Evolutionary conservation across 2,797 vertebrate genomes (phyloP).

Genomic region (Chromobotia macracanthus): DNA sequence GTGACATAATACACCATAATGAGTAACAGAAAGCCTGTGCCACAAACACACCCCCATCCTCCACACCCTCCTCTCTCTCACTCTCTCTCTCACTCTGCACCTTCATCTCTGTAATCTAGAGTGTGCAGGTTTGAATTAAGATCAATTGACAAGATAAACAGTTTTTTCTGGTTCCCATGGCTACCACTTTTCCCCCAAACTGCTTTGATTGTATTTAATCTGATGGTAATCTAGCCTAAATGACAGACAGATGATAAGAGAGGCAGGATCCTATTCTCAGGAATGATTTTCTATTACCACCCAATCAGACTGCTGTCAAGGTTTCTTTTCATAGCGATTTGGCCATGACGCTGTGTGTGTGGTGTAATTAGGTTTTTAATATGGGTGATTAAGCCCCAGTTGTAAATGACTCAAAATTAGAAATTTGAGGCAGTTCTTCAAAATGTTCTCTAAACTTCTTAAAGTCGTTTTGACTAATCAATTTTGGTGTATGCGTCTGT

Average conservation of each 20-base stretch:
- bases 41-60: neutral
- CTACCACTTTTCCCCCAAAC: conserved; percentile 22
- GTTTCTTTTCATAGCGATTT: conserved; percentile 32
- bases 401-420: neutral
- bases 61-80: neutral
- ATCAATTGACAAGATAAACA: conserved; percentile 34
- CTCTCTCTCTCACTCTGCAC: conserved; percentile 4
- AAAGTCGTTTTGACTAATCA: neutral
- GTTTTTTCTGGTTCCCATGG: conserved; percentile 23
- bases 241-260: conserved; percentile 45
- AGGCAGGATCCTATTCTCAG: conserved; percentile 17
- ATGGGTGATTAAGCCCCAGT: conserved; percentile 13
- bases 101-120: conserved; percentile 34
- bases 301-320: conserved; percentile 30
- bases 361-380: conserved; percentile 24
- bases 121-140: conserved; percentile 27
- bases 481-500: neutral
- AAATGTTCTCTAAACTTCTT: neutral
- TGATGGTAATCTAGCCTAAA: conserved; percentile 38
- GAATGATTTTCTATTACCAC: conserved; percentile 38
- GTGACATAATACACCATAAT: conserved; percentile 40
- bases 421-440: neutral
- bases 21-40: neutral
- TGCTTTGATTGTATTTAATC: conserved; percentile 43
- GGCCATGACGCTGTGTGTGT: conserved; percentile 3